Base-by-base conservation (phyloP, 2,113 vertebrate species). In the Serilophus lunatus region DNA sequence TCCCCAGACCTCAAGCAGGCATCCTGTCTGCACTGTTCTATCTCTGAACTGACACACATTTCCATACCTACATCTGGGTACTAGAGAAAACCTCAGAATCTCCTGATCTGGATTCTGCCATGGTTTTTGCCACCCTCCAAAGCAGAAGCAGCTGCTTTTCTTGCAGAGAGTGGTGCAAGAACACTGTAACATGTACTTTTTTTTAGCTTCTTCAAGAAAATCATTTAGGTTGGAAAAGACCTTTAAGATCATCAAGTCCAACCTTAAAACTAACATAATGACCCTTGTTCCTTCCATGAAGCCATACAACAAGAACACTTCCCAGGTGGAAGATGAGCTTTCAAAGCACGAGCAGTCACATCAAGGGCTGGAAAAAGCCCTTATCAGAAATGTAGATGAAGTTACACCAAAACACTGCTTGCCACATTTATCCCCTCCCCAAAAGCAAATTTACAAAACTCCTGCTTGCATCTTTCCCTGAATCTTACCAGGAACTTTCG, bases 181-280 rank as follows among this genome's bases (percentile, higher is more conserved):
- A 19, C 23, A 66, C 16, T 36, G n/a, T 13, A 20, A 31, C 11
- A 14, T 0, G 0, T 1, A 47, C 69, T 71, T 64, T 64, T 19
- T 12, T n/a, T 18, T 4, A 40, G 9, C 33, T 20, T 7, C 45
- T 74, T 65, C 24, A 51, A 10, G 20, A 18, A 23, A 38, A 14
- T 28, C 13, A 18, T 1, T 53, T 31, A 26, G 20, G 13, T 13
- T 82, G 53, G 57, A 47, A 38, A 91, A 68, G 25, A 86, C 16
- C n/a, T 35, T 76, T 20, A 49, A 64, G 26, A 25, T 56, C 33
- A 51, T 20, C 0, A 22, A 69, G 9, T 35, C 45, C 64, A 74
- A 13, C 26, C 3, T 2, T 9, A 56, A 86, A 72, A 18, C 13
- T 16, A 15, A 36, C 29, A 9, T 20, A 33, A 1, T 1, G 7